A percentile compares a stretch with the other conserved stretches of the same genome.
These are phyloP conservation scores for Grallaria varia DNA, from an alignment of 2,113 vertebrate genomes.

Conservation along the genomic window DNA sequence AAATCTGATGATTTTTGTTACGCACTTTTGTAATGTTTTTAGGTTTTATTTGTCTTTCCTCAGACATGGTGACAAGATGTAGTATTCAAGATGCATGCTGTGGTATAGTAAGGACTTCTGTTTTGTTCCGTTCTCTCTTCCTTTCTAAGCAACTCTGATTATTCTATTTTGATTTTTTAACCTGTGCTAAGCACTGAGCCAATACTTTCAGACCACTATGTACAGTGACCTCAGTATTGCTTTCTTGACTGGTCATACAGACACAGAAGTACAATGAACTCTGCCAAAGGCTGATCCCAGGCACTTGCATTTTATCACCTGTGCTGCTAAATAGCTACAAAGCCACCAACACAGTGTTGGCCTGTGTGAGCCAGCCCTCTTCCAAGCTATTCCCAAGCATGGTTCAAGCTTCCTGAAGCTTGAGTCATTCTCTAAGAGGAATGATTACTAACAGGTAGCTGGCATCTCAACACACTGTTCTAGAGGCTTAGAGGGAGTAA, in stretches of 20 bases:
- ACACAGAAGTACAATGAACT: not conserved
- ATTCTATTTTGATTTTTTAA: not conserved
- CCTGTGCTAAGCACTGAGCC: not conserved
- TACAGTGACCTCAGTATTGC: not conserved
- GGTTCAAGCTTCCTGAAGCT: not conserved
- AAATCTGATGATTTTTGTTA: not conserved
- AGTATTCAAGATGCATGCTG: not conserved
- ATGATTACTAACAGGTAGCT: not conserved
- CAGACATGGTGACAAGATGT: not conserved
- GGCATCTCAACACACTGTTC: not conserved
- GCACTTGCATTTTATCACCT: not conserved
- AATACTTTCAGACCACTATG: not conserved
- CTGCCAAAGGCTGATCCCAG: not conserved
- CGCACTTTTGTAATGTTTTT: not conserved
- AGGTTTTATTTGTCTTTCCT: not conserved
- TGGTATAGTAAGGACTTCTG: not conserved
- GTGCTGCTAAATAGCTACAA: not conserved
- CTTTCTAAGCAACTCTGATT: not conserved
- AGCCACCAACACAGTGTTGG: not conserved
- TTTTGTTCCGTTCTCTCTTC: not conserved
- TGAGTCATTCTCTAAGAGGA: not conserved
- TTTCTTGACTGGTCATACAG: not conserved
- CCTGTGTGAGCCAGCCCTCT: not conserved
- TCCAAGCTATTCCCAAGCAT: not conserved
- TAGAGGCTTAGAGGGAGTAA: not conserved